A percentile compares a stretch with the other conserved stretches of the same genome.
These are phyloP conservation scores for Andrena camellia DNA, from an alignment of 2,888 invertebrate species.

Conservation along the genomic window DNA sequence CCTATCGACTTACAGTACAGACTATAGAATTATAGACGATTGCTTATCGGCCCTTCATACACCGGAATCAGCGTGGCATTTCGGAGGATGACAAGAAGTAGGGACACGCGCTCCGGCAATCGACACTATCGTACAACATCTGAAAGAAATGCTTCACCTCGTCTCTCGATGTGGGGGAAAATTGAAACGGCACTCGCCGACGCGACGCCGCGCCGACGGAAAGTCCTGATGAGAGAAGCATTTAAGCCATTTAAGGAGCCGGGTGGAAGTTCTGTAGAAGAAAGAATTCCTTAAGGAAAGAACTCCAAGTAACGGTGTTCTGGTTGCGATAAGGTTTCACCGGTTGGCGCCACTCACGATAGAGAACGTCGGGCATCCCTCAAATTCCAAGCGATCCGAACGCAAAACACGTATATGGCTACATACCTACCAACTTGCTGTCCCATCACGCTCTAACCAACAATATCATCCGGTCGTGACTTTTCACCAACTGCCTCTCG, in stretches of 20 bases:
- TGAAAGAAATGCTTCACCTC: too few species aligned
- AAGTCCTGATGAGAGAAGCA: background rate
- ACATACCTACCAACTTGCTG: too few species aligned
- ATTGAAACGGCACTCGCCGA: background rate
- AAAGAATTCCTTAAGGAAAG: conserved; percentile 36
- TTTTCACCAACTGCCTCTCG: too few species aligned
- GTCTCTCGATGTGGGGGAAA: too few species aligned
- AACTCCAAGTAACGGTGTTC: conserved; percentile 62
- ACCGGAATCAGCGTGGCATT: too few species aligned
- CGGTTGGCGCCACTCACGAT: conserved; percentile 70
- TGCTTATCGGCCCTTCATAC: too few species aligned
- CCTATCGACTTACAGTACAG: too few species aligned
- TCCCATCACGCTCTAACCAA: background rate
- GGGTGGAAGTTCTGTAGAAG: background rate
- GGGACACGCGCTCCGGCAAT: too few species aligned
- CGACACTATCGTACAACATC: too few species aligned
- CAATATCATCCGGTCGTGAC: background rate
- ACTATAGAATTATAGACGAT: too few species aligned
- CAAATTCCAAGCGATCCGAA: conserved; percentile 56
- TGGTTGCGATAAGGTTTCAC: conserved; percentile 65
- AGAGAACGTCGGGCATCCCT: conserved; percentile 49
- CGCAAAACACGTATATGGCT: background rate
- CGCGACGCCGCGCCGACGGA: background rate
- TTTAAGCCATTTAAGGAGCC: background rate
- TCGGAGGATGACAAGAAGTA: too few species aligned